Conservation (phyloP, 2,888 invertebrate species). For the Cactoblastis cactorum region DNA sequence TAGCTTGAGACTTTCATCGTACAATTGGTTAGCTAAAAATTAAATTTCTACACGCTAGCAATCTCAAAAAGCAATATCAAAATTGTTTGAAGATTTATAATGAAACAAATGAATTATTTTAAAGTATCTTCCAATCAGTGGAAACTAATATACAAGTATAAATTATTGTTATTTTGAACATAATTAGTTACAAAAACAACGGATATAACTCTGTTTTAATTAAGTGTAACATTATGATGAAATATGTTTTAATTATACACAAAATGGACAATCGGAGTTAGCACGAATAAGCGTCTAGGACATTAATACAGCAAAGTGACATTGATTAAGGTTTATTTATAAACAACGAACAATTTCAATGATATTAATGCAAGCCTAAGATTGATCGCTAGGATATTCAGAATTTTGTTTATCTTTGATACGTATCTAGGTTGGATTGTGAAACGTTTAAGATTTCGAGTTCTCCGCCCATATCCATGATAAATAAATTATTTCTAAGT, state of each 20-base stretch:
- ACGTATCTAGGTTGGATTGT: not conserved
- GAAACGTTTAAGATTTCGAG: not conserved
- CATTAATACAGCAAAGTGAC: conserved; percentile 5
- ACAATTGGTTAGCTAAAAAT: too few species aligned
- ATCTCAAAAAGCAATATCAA: too few species aligned
- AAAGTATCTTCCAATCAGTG: too few species aligned
- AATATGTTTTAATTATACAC: not conserved
- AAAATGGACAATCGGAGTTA: conserved; percentile 23
- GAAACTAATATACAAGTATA: too few species aligned
- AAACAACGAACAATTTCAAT: conserved; percentile 4
- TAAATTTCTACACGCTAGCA: too few species aligned
- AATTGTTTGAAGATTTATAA: too few species aligned
- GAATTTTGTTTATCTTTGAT: conserved; percentile 4
- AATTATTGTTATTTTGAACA: too few species aligned
- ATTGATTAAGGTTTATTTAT: conserved; percentile 10
- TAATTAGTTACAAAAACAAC: not conserved
- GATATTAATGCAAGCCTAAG: not conserved
- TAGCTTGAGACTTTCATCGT: too few species aligned
- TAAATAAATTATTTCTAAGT: too few species aligned
- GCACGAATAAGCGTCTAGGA: conserved; percentile 29
- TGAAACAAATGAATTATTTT: too few species aligned
- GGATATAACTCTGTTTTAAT: not conserved
- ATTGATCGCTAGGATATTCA: conserved; percentile 16
- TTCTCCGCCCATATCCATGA: not conserved
- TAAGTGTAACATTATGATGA: not conserved